These are phyloP conservation scores for Dryococelus australis DNA, from an alignment of 2,888 invertebrate genomes.

Conservation along the genomic window DNA sequence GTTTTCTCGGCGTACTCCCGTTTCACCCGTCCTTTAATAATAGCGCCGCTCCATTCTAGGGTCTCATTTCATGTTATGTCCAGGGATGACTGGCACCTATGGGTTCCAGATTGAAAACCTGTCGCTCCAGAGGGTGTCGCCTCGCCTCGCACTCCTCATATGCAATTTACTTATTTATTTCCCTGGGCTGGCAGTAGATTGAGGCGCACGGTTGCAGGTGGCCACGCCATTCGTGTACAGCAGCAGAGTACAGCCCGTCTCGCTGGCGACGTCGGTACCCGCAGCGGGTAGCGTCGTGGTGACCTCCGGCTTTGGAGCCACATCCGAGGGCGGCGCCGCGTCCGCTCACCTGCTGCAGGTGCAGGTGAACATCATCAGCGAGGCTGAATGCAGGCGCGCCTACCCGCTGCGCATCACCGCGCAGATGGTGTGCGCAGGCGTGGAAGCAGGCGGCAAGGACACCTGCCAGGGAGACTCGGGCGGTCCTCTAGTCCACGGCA, in stretches of 20 bases:
- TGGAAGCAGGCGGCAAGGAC: slow-evolving; percentile 6
- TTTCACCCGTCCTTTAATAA: too few relatives aligned
- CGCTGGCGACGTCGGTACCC: neutral
- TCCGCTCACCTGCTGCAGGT: neutral
- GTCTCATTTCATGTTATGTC: too few relatives aligned
- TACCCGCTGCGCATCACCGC: slow-evolving; percentile 19
- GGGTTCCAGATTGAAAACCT: too few relatives aligned
- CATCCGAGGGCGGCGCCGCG: neutral
- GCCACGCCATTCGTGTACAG: slow-evolving; percentile 13
- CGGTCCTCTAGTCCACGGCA: neutral
- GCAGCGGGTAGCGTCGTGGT: neutral
- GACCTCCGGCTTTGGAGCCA: neutral
- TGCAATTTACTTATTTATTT: too few relatives aligned
- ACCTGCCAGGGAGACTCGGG: slow-evolving; percentile 19
- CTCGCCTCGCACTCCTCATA: too few relatives aligned
- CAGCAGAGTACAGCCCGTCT: neutral
- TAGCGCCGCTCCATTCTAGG: too few relatives aligned
- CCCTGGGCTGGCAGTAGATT: too few relatives aligned
- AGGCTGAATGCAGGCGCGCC: neutral
- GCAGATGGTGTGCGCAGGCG: neutral
- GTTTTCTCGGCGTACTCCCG: too few relatives aligned
- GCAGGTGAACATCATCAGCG: neutral
- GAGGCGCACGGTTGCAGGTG: neutral
- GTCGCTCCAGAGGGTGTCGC: too few relatives aligned
- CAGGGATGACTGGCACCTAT: too few relatives aligned